Conservation (phyloP, 2,888 invertebrate species). For the Eudasyphora cyanicolor region DNA sequence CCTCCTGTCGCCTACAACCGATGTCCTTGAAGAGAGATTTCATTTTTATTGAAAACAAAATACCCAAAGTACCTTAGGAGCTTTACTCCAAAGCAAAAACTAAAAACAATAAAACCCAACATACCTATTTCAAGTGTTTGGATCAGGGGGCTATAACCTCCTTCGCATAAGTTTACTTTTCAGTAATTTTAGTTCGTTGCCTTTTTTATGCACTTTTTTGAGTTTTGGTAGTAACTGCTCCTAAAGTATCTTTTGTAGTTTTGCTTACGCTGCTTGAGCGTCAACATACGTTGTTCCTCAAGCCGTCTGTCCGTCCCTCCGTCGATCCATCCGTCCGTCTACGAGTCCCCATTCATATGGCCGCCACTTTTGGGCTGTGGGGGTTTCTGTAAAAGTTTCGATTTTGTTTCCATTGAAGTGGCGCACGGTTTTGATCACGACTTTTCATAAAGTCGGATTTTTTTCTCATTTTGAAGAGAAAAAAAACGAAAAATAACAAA, state of each 20-base stretch:
- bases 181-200: background rate
- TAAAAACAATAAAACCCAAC: background rate
- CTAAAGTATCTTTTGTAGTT: conserved; percentile 20
- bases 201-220: conserved; percentile 11
- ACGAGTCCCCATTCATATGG: background rate
- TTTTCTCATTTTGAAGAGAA: conserved; percentile 11
- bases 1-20: background rate
- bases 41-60: conserved; percentile 17
- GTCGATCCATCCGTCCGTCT: no score
- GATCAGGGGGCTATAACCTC: conserved; percentile 18
- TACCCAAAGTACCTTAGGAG: background rate
- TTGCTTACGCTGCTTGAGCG: background rate
- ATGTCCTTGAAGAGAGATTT: background rate
- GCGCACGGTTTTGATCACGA: conserved; percentile 65
- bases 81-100: background rate
- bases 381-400: background rate
- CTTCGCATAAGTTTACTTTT: conserved; percentile 17
- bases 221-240: conserved; percentile 29
- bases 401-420: conserved; percentile 55
- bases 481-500: conserved; percentile 19
- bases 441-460: conserved; percentile 46
- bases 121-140: conserved; percentile 41
- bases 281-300: no score
- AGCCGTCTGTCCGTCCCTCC: no score
- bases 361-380: no score